Base-by-base conservation (phyloP, 2,888 invertebrate genomes). In the Allolobophora icterica region DNA sequence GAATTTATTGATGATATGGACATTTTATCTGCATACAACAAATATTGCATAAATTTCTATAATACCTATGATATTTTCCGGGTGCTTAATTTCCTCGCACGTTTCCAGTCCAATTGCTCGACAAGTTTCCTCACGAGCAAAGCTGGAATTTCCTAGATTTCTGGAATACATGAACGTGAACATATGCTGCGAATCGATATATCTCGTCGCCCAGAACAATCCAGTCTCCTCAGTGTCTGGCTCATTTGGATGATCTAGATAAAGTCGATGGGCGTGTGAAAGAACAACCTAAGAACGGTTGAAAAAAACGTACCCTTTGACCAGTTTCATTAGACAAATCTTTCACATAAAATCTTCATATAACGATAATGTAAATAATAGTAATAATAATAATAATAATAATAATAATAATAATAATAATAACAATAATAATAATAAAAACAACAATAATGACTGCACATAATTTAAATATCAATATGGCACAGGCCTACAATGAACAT, bases 211-310 rank as follows among this genome's bases (percentile, higher is more conserved):
- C 94, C 94, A 94, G 92, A 93, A 93, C 84, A 92, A 93, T 0
- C 94, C 94, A 71, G 93, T 92, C 91, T 94, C 94, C 91, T 93
- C 93, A 11, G 93, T 93, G 90, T 94, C 93, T 0, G 94, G 94
- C 91, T 94, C 94, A 52, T 93, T 91, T 0, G 94, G 94, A 91
- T 94, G 94, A 92, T 94, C 94, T 84, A 94, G 93, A 92, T 94
- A 94, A 33, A 94, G 92, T 90, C 93, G 93, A 38, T 93, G 93
- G 19, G 93, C 94, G 30, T 93, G 94, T 8, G 93, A 90, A 90
- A 94, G 90, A 15, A 94, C 92, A 19, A 92, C 91, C 93, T 93
- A 90, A 58, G 40, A 90, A 30, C 71, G 71, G n/a, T 71, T 71
- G 71, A 38, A 35, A 34, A n/a, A 8, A 3, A 87, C 35, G 34